Evolutionary conservation across 1,140 invertebrate genomes (phyloP).

Genomic region (Drosophila ficusphila): DNA sequence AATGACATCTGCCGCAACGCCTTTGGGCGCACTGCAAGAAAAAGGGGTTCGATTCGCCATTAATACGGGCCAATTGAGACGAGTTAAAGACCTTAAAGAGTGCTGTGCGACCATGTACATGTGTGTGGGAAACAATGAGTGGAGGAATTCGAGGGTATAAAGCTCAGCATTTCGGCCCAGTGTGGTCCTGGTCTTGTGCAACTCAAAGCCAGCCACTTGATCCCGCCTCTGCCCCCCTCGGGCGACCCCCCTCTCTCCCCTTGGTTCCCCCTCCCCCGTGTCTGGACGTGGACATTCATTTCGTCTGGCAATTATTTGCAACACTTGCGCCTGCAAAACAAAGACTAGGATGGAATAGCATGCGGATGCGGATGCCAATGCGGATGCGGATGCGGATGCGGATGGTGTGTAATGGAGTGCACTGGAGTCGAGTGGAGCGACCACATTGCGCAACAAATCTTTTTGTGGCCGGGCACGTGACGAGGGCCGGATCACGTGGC

Average conservation of each 20-base stretch:
- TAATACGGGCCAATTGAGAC: no score
- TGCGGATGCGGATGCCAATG: neutral
- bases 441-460: conserved; percentile 52
- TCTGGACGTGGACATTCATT: conserved; percentile 53
- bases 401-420: neutral
- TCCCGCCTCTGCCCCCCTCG: conserved; percentile 3
- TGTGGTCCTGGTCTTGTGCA: conserved; percentile 32
- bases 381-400: neutral
- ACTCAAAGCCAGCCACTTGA: conserved; percentile 50
- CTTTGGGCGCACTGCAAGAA: conserved; percentile 1
- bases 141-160: neutral
- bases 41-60: neutral
- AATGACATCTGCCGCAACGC: conserved; percentile 51
- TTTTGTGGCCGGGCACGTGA: conserved; percentile 39
- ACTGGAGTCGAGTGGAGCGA: neutral
- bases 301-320: conserved; percentile 60
- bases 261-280: neutral
- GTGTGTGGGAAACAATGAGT: no score
- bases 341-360: conserved; percentile 38
- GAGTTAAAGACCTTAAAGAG: no score
- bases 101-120: no score
- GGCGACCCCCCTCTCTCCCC: neutral
- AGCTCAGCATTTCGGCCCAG: neutral
- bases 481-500: conserved; percentile 49
- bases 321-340: conserved; percentile 50